Conservation (phyloP, 2,797 vertebrate species). For the Micromesistius poutassou region DNA sequence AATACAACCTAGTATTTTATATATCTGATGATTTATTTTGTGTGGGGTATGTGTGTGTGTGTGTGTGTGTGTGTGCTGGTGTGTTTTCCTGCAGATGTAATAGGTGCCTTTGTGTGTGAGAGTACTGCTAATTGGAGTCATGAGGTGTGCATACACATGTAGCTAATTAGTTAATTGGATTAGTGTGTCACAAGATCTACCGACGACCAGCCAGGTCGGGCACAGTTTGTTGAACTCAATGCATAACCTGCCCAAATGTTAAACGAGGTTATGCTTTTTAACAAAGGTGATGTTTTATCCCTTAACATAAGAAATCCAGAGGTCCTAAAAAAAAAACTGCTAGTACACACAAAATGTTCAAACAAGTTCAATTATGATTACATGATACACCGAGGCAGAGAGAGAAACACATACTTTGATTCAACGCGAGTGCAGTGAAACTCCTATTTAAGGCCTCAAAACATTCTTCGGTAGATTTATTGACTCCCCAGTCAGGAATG, state of each 20-base stretch:
- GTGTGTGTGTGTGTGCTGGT: slow-evolving; percentile 20
- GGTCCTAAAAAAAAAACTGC: neutral
- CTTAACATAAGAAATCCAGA: neutral
- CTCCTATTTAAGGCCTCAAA: slow-evolving; percentile 9
- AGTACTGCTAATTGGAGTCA: slow-evolving; percentile 38
- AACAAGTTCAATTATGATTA: neutral
- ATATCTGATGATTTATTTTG: neutral
- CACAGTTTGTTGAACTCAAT: neutral
- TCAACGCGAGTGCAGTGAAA: neutral
- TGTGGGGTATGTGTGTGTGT: slow-evolving; percentile 2
- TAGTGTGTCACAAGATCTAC: slow-evolving; percentile 67
- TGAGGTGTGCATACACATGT: slow-evolving; percentile 40
- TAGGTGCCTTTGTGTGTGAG: slow-evolving; percentile 27
- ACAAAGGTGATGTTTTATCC: neutral
- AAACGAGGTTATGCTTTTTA: neutral
- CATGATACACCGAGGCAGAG: neutral
- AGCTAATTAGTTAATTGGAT: slow-evolving; percentile 70
- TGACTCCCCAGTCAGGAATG: slow-evolving; percentile 57
- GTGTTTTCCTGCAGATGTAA: neutral
- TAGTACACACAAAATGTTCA: neutral
- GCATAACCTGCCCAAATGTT: neutral
- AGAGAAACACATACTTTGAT: neutral
- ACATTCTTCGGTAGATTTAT: slow-evolving; percentile 40
- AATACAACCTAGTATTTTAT: neutral
- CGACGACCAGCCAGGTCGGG: slow-evolving; percentile 12